Base-by-base conservation (phyloP, 2,797 vertebrate genomes). In the Champsocephalus gunnari region DNA sequence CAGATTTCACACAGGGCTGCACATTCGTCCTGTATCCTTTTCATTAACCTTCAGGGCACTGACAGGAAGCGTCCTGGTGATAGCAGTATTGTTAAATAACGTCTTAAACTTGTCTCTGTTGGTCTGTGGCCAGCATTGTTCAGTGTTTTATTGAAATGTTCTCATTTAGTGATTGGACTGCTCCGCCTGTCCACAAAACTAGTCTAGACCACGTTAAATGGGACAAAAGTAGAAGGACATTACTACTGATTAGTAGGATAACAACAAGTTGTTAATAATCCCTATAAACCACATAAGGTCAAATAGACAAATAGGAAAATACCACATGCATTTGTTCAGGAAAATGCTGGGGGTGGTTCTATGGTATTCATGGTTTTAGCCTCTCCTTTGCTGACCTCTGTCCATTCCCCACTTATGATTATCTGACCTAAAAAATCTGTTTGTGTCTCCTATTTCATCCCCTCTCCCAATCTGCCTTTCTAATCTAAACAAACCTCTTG, bases 11-110 rank as follows among this genome's bases (percentile, higher is more conserved):
- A 71, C 73, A 48, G 51, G 19, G 78, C 73, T 86, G n/a, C 56
- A 44, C 66, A 73, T 59, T 66, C 13, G 24, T 72, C 70, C 80
- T 81, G 58, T 73, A 66, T 84, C 51, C 75, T 86, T 87, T 91
- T 89, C 71, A 88, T 73, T 73, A 87, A 91, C 85, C 82, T 90
- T 78, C 58, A 82, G 76, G 77, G 88, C 71, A 62, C 63, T 58
- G 65, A 84, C 69, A 91, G 81, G 88, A 90, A 88, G 81, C 63
- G 70, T 89, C 84, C 79, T 63, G 77, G 80, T 80, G 81, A 79
- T 83, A 75, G 86, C 66, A 55, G 79, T 77, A 83, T 85, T 89
- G 78, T 88, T 90, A 83, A 87, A 83, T 44, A 60, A 77, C 60
- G 77, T 80, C 63, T 87, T 91, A 74, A 90, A 89, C 68, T 32